These are phyloP conservation scores for Trichomalopsis sarcophagae DNA, from an alignment of 1,140 invertebrate species.

Conservation along the genomic window DNA sequence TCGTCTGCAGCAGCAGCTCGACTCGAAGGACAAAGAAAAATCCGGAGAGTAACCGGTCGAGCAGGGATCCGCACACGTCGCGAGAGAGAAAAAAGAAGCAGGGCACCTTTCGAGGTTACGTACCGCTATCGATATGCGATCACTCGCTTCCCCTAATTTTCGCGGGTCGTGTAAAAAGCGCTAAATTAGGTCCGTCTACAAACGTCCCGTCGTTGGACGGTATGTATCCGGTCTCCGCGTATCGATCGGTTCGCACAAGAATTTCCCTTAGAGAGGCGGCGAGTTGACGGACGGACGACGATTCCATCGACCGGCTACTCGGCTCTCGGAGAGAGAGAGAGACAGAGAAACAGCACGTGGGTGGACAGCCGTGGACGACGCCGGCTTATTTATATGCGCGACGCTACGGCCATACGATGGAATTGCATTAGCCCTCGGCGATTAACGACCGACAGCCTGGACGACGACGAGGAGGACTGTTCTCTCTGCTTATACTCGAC, in stretches of 20 bases:
- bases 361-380: neutral
- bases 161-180: neutral
- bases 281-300: neutral
- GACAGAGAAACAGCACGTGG: constrained; percentile 24
- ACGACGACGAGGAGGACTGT: neutral
- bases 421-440: constrained; percentile 19
- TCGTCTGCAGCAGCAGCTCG: neutral
- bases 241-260: neutral
- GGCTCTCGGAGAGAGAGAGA: neutral
- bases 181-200: neutral
- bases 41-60: constrained; percentile 13
- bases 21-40: constrained; percentile 30
- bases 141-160: constrained; percentile 9
- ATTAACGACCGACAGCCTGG: constrained; percentile 22
- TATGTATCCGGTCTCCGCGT: neutral
- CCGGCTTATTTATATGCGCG: constrained; percentile 30
- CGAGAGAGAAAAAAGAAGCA: neutral
- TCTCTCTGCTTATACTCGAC: neutral
- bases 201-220: neutral
- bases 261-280: neutral
- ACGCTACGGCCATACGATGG: neutral
- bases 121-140: constrained; percentile 26
- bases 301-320: constrained; percentile 1
- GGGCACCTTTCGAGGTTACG: neutral
- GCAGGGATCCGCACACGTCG: neutral